Evolutionary conservation across 1,140 invertebrate genomes (phyloP).

Genomic region (Drosophila parvula): DNA sequence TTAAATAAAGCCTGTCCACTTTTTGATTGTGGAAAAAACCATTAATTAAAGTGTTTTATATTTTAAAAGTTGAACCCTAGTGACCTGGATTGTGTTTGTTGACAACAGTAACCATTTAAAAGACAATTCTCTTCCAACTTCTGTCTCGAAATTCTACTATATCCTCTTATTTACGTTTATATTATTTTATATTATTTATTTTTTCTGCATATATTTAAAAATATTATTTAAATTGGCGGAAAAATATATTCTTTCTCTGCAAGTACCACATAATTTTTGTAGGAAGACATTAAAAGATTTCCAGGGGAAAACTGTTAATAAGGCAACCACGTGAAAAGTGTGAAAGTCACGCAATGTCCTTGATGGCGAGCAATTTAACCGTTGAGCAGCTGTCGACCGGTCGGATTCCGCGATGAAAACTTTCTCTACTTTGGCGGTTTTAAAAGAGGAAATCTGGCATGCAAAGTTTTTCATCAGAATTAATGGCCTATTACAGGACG

Average conservation of each 20-base stretch:
- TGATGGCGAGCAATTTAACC: conserved; percentile 28
- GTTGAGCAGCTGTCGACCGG: conserved; percentile 6
- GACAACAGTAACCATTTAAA: too few species aligned
- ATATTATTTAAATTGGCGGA: background rate
- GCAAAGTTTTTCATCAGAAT: conserved; percentile 54
- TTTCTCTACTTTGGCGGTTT: conserved; percentile 9
- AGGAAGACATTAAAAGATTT: conserved; percentile 23
- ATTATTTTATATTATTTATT: too few species aligned
- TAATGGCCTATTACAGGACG: conserved; percentile 49
- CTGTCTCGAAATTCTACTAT: too few species aligned
- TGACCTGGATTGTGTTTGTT: too few species aligned
- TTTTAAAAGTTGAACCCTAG: too few species aligned
- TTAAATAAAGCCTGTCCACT: conserved; percentile 34
- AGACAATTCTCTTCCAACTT: too few species aligned
- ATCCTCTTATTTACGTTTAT: too few species aligned
- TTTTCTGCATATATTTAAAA: background rate
- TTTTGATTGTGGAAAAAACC: conserved; percentile 4
- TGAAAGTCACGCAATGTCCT: conserved; percentile 41
- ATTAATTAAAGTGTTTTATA: background rate
- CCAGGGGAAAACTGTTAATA: background rate
- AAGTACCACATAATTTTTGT: background rate
- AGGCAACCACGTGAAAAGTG: conserved; percentile 17
- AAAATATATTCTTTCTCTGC: background rate
- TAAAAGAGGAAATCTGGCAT: conserved; percentile 26
- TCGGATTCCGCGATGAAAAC: conserved; percentile 16